phyloP scores from a whole-genome alignment of 2,113 vertebrate genomes.

The Aphelocoma coerulescens region DNA sequence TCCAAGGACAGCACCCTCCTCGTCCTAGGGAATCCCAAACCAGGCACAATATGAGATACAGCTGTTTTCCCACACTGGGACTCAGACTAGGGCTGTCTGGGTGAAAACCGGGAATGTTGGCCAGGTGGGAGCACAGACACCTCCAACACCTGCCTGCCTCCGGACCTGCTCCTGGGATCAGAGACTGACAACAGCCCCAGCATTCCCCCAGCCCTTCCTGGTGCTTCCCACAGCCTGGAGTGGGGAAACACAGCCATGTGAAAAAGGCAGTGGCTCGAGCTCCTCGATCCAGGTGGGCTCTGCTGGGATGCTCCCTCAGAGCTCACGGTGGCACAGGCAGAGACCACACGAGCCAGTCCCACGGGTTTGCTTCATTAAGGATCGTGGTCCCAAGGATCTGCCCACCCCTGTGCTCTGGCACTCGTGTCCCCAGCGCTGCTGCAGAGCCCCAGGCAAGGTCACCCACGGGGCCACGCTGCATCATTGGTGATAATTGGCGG shows the following conservation, averaged over 20 bases:
- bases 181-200: not conserved
- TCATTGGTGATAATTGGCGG: not conserved
- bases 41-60: too few relatives aligned
- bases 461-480: fast-evolving
- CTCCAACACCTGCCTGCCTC: not conserved
- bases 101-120: slow-evolving; percentile 24
- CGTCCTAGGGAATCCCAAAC: not conserved
- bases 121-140: not conserved
- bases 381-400: fast-evolving
- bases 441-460: not conserved
- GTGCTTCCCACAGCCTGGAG: not conserved
- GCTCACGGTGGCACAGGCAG: not conserved
- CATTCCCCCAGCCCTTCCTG: not conserved
- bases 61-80: not conserved
- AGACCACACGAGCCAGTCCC: fast-evolving
- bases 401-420: not conserved
- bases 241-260: fast-evolving
- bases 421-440: not conserved
- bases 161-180: not conserved
- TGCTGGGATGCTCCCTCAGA: not conserved
- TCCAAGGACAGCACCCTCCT: not conserved
- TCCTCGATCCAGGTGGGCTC: not conserved
- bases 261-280: fast-evolving
- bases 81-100: not conserved
- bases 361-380: fast-evolving